Conservation (phyloP, 2,113 vertebrate species). For the Alectura lathami region DNA sequence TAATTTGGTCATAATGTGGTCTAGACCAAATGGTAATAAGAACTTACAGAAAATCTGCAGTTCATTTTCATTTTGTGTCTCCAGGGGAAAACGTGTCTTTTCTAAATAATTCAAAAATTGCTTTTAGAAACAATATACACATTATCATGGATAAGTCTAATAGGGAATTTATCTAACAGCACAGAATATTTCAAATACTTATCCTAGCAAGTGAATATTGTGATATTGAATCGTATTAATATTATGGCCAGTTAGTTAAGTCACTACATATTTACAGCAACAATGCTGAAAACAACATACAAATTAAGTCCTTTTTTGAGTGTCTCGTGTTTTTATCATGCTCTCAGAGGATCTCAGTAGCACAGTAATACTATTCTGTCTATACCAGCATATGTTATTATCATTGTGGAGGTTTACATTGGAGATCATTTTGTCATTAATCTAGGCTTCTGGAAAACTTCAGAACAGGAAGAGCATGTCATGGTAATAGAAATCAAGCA, state of each 20-base stretch:
- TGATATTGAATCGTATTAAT: neutral
- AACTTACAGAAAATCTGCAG: slow-evolving; percentile 45
- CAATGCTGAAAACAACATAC: neutral
- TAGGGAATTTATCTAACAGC: slow-evolving; percentile 27
- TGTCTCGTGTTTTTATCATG: neutral
- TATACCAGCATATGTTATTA: slow-evolving; percentile 40
- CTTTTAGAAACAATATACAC: slow-evolving; percentile 54
- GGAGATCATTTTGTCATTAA: slow-evolving; percentile 46
- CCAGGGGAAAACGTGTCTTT: neutral
- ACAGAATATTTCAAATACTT: slow-evolving; percentile 15
- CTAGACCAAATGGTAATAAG: slow-evolving; percentile 61
- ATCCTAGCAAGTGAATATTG: neutral
- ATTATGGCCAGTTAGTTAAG: slow-evolving; percentile 27
- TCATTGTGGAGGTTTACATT: slow-evolving; percentile 27
- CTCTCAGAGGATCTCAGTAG: neutral
- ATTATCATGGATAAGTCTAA: slow-evolving; percentile 6
- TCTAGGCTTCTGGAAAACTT: slow-evolving; percentile 55
- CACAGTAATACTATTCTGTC: neutral
- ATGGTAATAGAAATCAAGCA: slow-evolving; percentile 42
- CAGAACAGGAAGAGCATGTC: slow-evolving; percentile 48
- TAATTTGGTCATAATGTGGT: slow-evolving; percentile 65
- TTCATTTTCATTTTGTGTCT: slow-evolving; percentile 52
- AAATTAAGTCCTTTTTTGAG: neutral
- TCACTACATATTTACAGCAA: neutral
- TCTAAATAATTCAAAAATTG: slow-evolving; percentile 44